Base-by-base conservation (phyloP, 2,888 invertebrate species). In the Dasysyrphus albostriatus region DNA sequence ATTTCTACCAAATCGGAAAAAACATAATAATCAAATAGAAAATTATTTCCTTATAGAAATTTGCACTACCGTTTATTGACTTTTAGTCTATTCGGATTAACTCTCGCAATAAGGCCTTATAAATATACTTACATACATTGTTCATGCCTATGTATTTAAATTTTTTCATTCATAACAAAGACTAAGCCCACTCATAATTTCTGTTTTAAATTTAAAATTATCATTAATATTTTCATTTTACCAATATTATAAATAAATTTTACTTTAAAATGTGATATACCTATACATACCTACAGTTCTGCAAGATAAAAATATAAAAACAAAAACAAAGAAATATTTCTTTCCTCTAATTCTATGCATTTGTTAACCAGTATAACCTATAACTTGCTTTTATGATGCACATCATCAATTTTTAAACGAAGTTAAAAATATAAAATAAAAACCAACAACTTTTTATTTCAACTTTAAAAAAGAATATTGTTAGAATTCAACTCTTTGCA, bases 401-500 rank as follows among this genome's bases (percentile, higher is more conserved):
- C 24, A 54, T 54, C 29, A 69, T 69, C 51, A 44, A 75, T 54
- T 61, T 49, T 56, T 44, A 51, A 56, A 51, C 1, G 10, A 80
- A 76, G 0, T 10, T 3, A 58, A 49, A 61, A 49, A n/a, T 0
- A 44, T 7, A 51, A 65, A 32, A 24, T n/a, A 58, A 39, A 14
- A 47, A 44, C 37, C 24, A 78, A 83, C 87, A 87, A 87, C 87
- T 87, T 75, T 79, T 79, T 74, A 87, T 78, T 39, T 87, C 54
- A 83, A 83, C 59, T 39, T 87, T 47, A 78, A 83, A 79, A 24
- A 24, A 83, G 75, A 24, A 44, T 59, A 58, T 63, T 34, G 70
- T 83, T 59, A 14, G 78, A 56, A 72, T 87, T 79, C 78, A 75
- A 72, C 78, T 87, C 87, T 87, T 72, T 87, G 87, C 87, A 87